Conservation (phyloP, 2,113 vertebrate genomes). For the Lampris megalopsis region DNA sequence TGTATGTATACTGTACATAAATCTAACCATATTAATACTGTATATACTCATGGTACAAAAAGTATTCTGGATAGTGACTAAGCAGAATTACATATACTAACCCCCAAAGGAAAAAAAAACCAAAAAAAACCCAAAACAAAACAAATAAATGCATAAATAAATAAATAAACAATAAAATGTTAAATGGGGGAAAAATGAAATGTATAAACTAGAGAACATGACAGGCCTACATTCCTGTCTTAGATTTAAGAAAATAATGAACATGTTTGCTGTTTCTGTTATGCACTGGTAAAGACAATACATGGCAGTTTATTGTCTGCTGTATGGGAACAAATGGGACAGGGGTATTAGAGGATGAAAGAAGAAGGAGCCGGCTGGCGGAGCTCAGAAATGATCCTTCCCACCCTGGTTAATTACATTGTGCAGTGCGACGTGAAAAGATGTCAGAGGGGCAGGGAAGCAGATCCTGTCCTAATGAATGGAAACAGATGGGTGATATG, state of each 20-base stretch:
- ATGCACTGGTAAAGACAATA: slow-evolving; percentile 1
- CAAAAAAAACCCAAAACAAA: too few species aligned
- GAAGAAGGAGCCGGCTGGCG: slow-evolving; percentile 36
- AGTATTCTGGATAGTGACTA: too few species aligned
- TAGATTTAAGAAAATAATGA: slow-evolving; percentile 13
- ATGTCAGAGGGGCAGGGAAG: slow-evolving; percentile 79
- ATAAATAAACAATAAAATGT: too few species aligned
- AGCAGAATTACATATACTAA: too few species aligned
- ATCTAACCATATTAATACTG: too few species aligned
- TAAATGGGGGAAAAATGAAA: not conserved
- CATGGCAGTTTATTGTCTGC: slow-evolving; percentile 10
- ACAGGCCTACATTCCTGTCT: not conserved
- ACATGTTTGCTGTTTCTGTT: not conserved
- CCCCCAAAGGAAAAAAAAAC: too few species aligned
- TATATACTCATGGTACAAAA: too few species aligned
- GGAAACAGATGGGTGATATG: slow-evolving; percentile 82
- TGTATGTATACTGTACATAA: too few species aligned
- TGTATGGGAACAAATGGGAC: slow-evolving; percentile 35
- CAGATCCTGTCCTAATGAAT: slow-evolving; percentile 83
- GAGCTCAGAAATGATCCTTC: slow-evolving; percentile 59
- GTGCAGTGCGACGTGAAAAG: slow-evolving; percentile 79
- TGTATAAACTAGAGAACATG: not conserved
- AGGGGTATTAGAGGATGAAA: slow-evolving; percentile 45
- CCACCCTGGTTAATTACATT: slow-evolving; percentile 79
- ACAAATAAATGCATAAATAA: not conserved